Percentiles rank a stretch among this genome's conserved stretches.
Conservation (phyloP, 1,140 invertebrate genomes). For the Protaetia brevitarsis region DNA sequence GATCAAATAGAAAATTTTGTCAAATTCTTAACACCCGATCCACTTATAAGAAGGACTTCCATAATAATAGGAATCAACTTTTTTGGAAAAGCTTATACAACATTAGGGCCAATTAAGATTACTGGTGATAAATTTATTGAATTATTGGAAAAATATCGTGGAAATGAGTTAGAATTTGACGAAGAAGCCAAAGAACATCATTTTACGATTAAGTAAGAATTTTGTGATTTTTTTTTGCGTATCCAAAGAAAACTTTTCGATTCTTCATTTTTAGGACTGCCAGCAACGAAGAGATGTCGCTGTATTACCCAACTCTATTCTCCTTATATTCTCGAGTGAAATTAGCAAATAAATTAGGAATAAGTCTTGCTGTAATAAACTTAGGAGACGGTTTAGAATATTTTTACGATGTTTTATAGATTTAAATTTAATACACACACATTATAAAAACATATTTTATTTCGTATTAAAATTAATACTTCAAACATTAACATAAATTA, state of each 20-base stretch:
- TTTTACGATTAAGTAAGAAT: not conserved
- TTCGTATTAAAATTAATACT: not conserved
- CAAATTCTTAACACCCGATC: not conserved
- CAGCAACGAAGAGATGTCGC: not conserved
- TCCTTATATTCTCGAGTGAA: not conserved
- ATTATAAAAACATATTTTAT: not conserved
- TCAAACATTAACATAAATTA: not conserved
- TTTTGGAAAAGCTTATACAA: not conserved
- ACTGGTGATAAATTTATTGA: not conserved
- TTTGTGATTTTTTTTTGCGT: too few relatives aligned
- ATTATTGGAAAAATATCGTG: not conserved
- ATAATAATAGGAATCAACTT: not conserved
- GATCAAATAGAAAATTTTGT: not conserved
- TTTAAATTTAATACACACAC: not conserved
- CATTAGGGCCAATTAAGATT: not conserved
- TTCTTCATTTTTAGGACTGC: not conserved
- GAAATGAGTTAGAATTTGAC: not conserved
- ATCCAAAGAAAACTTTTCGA: not conserved
- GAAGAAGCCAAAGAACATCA: not conserved
- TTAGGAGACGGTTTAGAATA: not conserved
- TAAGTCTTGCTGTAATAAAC: not conserved
- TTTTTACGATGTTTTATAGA: not conserved
- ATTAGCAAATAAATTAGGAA: not conserved
- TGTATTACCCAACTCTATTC: not conserved
- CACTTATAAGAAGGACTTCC: not conserved